Conservation (phyloP, 2,113 vertebrate species). For the Tachysurus vachellii region DNA sequence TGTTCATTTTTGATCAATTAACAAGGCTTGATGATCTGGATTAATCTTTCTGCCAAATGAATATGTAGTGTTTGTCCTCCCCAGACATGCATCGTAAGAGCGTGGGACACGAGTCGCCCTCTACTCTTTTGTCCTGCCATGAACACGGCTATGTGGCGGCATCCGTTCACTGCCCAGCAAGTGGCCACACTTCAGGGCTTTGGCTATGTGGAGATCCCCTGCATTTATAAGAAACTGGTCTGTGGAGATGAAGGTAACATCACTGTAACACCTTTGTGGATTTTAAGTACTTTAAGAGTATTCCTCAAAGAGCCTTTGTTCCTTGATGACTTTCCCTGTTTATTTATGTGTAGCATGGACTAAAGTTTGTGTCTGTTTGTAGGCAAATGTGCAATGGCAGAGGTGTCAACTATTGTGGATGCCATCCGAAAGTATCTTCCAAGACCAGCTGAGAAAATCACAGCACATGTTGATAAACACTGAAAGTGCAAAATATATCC, state of each 20-base stretch:
- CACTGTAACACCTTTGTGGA: neutral
- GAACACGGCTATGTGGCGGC: constrained; percentile 98
- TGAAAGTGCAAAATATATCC: too few species aligned
- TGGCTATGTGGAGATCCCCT: constrained; percentile 90
- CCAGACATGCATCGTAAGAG: constrained; percentile 90
- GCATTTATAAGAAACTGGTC: constrained; percentile 86
- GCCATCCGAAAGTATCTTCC: constrained; percentile 70
- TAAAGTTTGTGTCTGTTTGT: constrained; percentile 37
- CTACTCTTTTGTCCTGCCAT: constrained; percentile 97
- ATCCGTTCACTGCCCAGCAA: constrained; percentile 87
- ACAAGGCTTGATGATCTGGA: neutral
- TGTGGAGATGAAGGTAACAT: constrained; percentile 93
- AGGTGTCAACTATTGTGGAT: constrained; percentile 82
- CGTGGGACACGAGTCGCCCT: constrained; percentile 88
- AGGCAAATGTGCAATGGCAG: constrained; percentile 96
- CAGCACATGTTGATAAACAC: too few species aligned
- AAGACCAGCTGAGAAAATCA: constrained; percentile 15
- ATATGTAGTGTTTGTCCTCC: constrained; percentile 25
- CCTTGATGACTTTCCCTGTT: neutral
- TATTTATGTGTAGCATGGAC: neutral
- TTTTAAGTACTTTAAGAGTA: neutral
- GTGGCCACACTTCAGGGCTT: constrained; percentile 81
- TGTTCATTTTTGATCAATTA: too few species aligned
- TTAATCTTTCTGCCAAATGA: neutral
- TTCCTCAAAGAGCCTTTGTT: neutral